These are phyloP conservation scores for Papilio xuthus DNA, from an alignment of 1,140 invertebrate genomes.

Conservation along the genomic window DNA sequence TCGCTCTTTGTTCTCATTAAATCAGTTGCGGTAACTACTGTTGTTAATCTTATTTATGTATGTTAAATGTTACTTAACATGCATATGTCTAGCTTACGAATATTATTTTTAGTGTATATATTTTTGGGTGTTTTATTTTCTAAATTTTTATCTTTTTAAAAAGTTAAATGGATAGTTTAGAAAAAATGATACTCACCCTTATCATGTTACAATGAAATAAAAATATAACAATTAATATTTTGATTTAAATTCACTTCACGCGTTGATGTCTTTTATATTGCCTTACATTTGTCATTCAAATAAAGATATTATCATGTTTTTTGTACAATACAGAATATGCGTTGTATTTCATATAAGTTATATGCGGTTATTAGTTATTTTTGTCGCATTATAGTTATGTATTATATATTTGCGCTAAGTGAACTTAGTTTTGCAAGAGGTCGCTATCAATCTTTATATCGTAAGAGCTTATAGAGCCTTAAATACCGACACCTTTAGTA, in stretches of 20 bases:
- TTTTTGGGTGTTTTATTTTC: neutral
- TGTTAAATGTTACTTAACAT: conserved; percentile 21
- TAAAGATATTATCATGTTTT: neutral
- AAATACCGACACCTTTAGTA: neutral
- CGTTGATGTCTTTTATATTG: conserved; percentile 37
- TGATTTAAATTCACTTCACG: neutral
- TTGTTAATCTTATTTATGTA: conserved; percentile 7
- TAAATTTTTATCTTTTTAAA: neutral
- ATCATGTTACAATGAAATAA: no score
- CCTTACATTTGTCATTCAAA: neutral
- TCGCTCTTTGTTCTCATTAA: conserved; percentile 34
- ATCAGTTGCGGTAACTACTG: neutral
- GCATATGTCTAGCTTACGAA: neutral
- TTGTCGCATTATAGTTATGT: conserved; percentile 27
- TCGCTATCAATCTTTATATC: conserved; percentile 37
- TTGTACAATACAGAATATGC: conserved; percentile 2
- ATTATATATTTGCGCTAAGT: conserved; percentile 15
- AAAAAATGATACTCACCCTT: no score
- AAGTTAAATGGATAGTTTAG: no score
- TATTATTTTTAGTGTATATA: neutral
- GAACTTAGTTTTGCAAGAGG: conserved; percentile 32
- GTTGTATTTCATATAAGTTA: neutral
- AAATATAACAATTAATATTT: no score
- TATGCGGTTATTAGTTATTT: neutral
- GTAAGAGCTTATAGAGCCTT: conserved; percentile 30